Evolutionary conservation across 1,140 invertebrate genomes (phyloP), one percentile per base, ranked within the genome.

Genomic region (Papilio xuthus): DNA sequence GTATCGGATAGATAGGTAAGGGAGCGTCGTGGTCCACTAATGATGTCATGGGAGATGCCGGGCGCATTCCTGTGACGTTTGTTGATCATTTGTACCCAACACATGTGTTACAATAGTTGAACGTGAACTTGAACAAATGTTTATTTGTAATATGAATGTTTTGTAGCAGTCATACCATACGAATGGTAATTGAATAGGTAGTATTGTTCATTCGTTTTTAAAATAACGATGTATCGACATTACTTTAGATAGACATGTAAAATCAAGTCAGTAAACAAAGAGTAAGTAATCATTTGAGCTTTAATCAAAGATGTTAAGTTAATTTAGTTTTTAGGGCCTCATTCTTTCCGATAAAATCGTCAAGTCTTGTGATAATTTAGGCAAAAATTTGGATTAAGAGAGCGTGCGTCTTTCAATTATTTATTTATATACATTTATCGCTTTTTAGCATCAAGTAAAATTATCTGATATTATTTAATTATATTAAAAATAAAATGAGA

Each of bases 41-140:
- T 72, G 70, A 72, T 23, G 70, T n/a, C 13, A 44, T 72, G n/a
- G 18, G 42, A 47, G 69, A 32, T 42, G n/a, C 15, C 70, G 70
- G 18, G 15, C n/a, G 42, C 70, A 72, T 72, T 72, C 70, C 42
- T 42, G 70, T 72, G 70, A 72, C 20, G 20, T 72, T 12, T 71
- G 69, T 72, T 72, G 20, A 72, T 47, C 37, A 44, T 72, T 44
- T 72, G 70, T 44, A 72, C 20, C 70, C 70, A 72, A n/a, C 28
- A 70, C 42, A 20, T 72, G 70, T 47, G 20, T n/a, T 6, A 12
- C 2, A 32, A 8, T 12, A 37, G 63, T 41, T 42, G 18, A 42
- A 42, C 69, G 32, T 63, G 60, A 42, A 71, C 69, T 67, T 67
- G 63, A 67, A 67, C 26, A 71, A 63, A 28, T 71, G 69, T 71